Conservation (phyloP, 1,140 invertebrate genomes). For the Akabosia matsudoensis region DNA sequence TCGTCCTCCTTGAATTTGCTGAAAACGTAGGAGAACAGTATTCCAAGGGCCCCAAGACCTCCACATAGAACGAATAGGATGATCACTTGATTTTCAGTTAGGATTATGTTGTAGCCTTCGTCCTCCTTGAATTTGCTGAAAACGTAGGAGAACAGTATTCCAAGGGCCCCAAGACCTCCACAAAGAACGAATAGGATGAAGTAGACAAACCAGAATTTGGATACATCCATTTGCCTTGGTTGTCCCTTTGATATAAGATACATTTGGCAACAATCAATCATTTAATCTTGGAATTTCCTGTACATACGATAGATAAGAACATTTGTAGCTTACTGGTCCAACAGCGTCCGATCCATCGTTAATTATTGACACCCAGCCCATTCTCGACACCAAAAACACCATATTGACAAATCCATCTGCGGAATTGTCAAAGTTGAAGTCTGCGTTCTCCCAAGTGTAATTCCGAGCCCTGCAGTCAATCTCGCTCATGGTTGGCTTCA, state of each 20-base stretch:
- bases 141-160: slow-evolving; percentile 1
- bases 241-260: background rate
- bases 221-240: background rate
- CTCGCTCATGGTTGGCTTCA: too few species aligned
- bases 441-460: slow-evolving; percentile 11
- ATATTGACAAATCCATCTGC: slow-evolving; percentile 4
- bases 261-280: too few species aligned
- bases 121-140: slow-evolving; percentile 7
- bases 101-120: background rate
- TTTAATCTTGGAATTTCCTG: too few species aligned
- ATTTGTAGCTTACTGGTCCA: background rate
- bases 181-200: background rate
- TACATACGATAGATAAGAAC: background rate
- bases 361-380: slow-evolving; percentile 24
- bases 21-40: slow-evolving; percentile 3
- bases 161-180: background rate
- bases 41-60: background rate
- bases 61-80: background rate
- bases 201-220: slow-evolving; percentile 2
- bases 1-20: slow-evolving; percentile 7
- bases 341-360: slow-evolving; percentile 8
- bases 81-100: background rate
- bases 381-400: slow-evolving; percentile 5
- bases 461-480: slow-evolving; percentile 1
- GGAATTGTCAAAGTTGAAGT: slow-evolving; percentile 21